Percentiles rank a stretch among this genome's conserved stretches.
These are phyloP conservation scores for Nephrotoma appendiculata DNA, from an alignment of 2,888 invertebrate species.

Conservation along the genomic window DNA sequence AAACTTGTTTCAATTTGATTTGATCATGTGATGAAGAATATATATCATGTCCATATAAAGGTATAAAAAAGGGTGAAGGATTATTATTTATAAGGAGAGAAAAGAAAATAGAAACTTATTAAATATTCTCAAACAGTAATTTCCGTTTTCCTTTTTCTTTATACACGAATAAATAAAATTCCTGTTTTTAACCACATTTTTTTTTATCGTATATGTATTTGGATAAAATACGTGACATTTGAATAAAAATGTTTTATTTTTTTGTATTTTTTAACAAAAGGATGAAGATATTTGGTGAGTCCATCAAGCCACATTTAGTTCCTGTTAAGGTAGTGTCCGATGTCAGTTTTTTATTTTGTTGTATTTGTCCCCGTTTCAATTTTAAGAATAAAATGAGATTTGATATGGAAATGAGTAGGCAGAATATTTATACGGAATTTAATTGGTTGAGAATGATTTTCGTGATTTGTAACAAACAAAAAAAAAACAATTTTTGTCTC, in stretches of 20 bases:
- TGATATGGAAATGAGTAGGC: neutral
- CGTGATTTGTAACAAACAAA: too few relatives aligned
- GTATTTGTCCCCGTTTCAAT: neutral
- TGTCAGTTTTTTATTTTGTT: neutral
- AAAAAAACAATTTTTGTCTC: too few relatives aligned
- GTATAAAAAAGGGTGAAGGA: neutral
- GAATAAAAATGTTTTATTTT: neutral
- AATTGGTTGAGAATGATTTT: neutral
- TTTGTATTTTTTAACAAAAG: neutral
- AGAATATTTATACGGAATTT: neutral
- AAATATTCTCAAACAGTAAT: slow-evolving; percentile 1
- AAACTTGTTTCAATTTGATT: slow-evolving; percentile 1
- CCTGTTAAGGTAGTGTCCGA: slow-evolving; percentile 1
- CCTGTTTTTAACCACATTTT: slow-evolving; percentile 3
- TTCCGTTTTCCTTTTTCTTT: slow-evolving; percentile 2
- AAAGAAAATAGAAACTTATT: slow-evolving; percentile 2
- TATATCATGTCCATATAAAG: neutral
- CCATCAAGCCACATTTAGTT: slow-evolving; percentile 3
- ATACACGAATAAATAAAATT: neutral
- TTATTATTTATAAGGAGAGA: neutral
- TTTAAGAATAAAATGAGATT: neutral
- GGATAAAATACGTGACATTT: neutral
- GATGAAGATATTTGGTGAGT: slow-evolving; percentile 4
- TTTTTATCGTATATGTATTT: neutral
- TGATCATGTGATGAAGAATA: neutral